Conservation (phyloP, 2,113 vertebrate species). For the Lagopus leucura region DNA sequence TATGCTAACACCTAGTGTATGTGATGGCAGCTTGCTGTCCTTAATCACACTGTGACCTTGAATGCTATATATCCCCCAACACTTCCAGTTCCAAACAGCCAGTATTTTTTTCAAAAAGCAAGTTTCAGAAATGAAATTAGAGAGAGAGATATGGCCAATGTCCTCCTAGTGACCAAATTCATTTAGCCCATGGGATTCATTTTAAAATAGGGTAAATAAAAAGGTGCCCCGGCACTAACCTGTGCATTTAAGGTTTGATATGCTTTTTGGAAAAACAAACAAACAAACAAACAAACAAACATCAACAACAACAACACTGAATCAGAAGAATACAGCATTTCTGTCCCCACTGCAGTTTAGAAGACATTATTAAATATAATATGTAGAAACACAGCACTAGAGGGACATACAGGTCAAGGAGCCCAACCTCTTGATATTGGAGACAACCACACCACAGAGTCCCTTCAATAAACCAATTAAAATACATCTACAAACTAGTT, state of each 20-base stretch:
- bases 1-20: neutral
- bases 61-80: constrained; percentile 41
- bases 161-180: constrained; percentile 19
- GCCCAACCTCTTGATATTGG: neutral
- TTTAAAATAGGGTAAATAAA: constrained; percentile 45
- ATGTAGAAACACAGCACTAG: constrained; percentile 1
- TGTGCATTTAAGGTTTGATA: neutral
- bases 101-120: constrained; percentile 39
- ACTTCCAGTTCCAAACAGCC: constrained; percentile 30
- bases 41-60: constrained; percentile 63
- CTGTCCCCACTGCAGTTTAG: constrained; percentile 1
- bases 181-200: neutral
- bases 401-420: constrained; percentile 16
- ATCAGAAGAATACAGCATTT: neutral
- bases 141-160: constrained; percentile 19
- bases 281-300: neutral
- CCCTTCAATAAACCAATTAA: constrained; percentile 50
- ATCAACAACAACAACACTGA: neutral
- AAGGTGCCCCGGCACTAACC: neutral
- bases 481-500: constrained; percentile 34
- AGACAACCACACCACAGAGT: constrained; percentile 24
- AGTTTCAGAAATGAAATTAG: constrained; percentile 45
- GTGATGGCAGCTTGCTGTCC: constrained; percentile 22
- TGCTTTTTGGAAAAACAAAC: neutral
- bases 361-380: constrained; percentile 18